These are phyloP conservation scores for Dynastes hyllus DNA, from an alignment of 2,888 invertebrate species.

Conservation along the genomic window DNA sequence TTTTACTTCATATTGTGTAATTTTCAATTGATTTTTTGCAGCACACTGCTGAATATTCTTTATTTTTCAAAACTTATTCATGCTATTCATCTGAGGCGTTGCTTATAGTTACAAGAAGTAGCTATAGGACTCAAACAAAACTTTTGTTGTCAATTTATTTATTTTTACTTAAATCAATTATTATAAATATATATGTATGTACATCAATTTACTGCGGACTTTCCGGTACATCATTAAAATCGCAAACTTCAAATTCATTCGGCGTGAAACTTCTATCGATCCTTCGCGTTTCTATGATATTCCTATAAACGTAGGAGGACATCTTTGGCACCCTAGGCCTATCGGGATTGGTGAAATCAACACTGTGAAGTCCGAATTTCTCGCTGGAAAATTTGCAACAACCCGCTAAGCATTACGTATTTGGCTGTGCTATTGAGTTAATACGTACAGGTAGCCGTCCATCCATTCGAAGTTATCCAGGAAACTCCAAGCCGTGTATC, in stretches of 20 bases:
- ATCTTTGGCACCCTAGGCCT: constrained; percentile 18
- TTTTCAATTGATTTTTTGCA: no score
- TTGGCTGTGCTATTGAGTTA: background rate
- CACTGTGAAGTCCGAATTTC: constrained; percentile 19
- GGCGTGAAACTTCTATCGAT: constrained; percentile 23
- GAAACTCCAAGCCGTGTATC: constrained; percentile 77
- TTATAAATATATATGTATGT: no score
- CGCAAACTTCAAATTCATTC: constrained; percentile 8
- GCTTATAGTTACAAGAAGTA: no score
- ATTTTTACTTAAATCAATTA: no score
- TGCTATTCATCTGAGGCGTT: no score
- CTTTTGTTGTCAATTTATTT: no score
- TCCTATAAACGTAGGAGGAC: constrained; percentile 30
- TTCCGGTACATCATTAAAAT: background rate
- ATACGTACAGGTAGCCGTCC: constrained; percentile 71
- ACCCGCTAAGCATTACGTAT: background rate
- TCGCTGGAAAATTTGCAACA: background rate
- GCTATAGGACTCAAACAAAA: no score
- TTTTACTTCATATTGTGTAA: no score
- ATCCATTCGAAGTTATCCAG: constrained; percentile 79
- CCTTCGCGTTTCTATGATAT: constrained; percentile 27
- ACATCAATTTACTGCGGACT: background rate
- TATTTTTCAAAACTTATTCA: no score
- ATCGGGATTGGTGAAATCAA: constrained; percentile 27
- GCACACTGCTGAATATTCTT: no score